phyloP scores from a whole-genome alignment of 2,888 invertebrate species.

The Gari tellinella region DNA sequence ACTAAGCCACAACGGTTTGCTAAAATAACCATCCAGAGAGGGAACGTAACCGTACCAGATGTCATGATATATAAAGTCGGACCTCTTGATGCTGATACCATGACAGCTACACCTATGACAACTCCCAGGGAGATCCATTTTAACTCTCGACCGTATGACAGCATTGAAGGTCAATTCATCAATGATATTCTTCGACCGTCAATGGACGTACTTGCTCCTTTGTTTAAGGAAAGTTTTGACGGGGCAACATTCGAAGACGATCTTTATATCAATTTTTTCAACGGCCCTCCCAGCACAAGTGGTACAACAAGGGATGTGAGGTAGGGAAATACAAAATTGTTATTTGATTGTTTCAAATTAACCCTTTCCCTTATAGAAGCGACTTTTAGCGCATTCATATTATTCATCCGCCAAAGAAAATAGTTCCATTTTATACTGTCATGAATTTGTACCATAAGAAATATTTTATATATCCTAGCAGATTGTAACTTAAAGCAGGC shows the following conservation, averaged over 20 bases:
- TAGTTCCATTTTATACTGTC: too few species aligned
- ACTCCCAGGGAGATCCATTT: slow-evolving; percentile 60
- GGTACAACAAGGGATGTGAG: slow-evolving; percentile 46
- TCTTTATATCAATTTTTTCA: slow-evolving; percentile 42
- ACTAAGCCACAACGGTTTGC: slow-evolving; percentile 62
- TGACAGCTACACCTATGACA: slow-evolving; percentile 29
- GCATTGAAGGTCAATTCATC: slow-evolving; percentile 49
- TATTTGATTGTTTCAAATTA: too few species aligned
- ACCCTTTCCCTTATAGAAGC: too few species aligned
- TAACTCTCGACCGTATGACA: slow-evolving; percentile 64
- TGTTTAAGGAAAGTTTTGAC: slow-evolving; percentile 67
- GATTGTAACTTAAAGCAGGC: too few species aligned
- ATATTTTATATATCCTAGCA: too few species aligned
- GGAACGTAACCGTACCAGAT: slow-evolving; percentile 47
- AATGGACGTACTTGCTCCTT: slow-evolving; percentile 37
- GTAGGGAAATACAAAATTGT: slow-evolving; percentile 26
- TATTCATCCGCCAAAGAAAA: too few species aligned
- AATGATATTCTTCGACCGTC: slow-evolving; percentile 44
- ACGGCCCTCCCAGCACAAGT: slow-evolving; percentile 53
- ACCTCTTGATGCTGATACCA: slow-evolving; percentile 44
- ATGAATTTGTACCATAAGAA: too few species aligned
- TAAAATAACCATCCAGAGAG: slow-evolving; percentile 59
- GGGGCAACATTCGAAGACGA: slow-evolving; percentile 55
- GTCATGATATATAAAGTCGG: slow-evolving; percentile 71
- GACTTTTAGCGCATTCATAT: too few species aligned